Conservation (phyloP, 2,888 invertebrate genomes). For the Drosophila recens region DNA sequence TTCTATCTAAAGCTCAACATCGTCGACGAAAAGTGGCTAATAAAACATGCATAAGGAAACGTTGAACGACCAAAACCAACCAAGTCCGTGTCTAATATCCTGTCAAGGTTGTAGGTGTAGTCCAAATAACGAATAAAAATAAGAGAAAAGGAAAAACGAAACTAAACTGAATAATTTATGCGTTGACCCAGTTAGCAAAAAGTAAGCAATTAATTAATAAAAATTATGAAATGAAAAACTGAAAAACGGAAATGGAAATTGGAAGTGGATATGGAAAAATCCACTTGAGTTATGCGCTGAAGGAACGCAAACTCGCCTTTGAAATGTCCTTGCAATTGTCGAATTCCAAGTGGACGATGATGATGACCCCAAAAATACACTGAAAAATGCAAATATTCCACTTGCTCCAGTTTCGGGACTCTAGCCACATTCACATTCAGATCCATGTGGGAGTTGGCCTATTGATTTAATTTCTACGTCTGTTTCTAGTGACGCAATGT, state of each 20-base stretch:
- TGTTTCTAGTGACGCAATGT: slow-evolving; percentile 70
- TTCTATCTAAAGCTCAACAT: slow-evolving; percentile 12
- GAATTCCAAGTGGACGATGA: slow-evolving; percentile 11
- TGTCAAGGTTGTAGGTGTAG: slow-evolving; percentile 43
- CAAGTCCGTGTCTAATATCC: slow-evolving; percentile 2
- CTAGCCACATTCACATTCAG: neutral
- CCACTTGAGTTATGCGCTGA: slow-evolving; percentile 53
- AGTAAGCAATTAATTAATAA: slow-evolving; percentile 70
- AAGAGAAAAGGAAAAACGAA: slow-evolving; percentile 6
- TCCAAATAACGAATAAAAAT: slow-evolving; percentile 6
- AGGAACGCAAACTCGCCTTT: slow-evolving; percentile 61
- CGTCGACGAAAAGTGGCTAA: slow-evolving; percentile 20
- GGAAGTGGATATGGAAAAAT: slow-evolving; percentile 18
- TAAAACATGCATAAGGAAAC: slow-evolving; percentile 37
- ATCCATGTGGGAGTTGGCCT: slow-evolving; percentile 75
- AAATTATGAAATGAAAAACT: slow-evolving; percentile 62
- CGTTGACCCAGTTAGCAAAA: slow-evolving; percentile 48
- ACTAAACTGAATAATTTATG: slow-evolving; percentile 60
- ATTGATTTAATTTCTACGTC: slow-evolving; percentile 74
- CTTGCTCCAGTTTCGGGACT: slow-evolving; percentile 56
- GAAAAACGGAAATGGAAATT: slow-evolving; percentile 11
- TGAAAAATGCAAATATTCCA: slow-evolving; percentile 63
- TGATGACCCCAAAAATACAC: slow-evolving; percentile 59
- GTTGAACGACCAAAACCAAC: neutral
- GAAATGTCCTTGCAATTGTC: slow-evolving; percentile 70